phyloP scores from a whole-genome alignment of 2,113 vertebrate genomes.

The Mormoops blainvillei region DNA sequence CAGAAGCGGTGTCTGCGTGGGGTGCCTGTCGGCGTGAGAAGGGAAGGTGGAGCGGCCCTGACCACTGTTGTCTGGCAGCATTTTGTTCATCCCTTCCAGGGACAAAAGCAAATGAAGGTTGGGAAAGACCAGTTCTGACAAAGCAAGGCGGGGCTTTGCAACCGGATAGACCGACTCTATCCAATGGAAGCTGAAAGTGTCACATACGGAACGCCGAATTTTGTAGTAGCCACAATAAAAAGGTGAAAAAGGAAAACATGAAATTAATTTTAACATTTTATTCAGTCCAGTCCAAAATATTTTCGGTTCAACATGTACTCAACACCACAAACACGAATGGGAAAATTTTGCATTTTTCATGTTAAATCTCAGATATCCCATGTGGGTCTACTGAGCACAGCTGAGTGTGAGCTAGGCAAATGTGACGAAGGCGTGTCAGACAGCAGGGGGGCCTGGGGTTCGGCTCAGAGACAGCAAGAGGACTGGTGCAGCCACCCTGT shows the following conservation, averaged over 20 bases:
- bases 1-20: neutral
- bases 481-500: no score
- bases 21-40: neutral
- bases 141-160: neutral
- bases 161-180: rapidly evolving
- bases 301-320: neutral
- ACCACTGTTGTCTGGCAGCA: neutral
- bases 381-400: neutral
- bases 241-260: neutral
- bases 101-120: neutral
- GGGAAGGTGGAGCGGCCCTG: neutral
- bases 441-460: neutral
- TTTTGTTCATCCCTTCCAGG: neutral
- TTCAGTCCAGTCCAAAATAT: neutral
- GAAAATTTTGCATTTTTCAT: neutral
- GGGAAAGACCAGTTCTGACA: neutral
- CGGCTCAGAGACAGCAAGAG: neutral
- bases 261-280: neutral
- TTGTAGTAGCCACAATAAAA: neutral
- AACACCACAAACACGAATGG: neutral
- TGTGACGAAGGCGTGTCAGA: rapidly evolving
- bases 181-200: neutral
- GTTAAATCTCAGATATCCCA: neutral
- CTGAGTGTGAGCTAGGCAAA: neutral
- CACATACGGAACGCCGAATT: neutral